Evolutionary conservation across 2,888 invertebrate genomes (phyloP), one percentile per base, ranked within the genome.

Genomic region (Tryphoninae sp.): DNA sequence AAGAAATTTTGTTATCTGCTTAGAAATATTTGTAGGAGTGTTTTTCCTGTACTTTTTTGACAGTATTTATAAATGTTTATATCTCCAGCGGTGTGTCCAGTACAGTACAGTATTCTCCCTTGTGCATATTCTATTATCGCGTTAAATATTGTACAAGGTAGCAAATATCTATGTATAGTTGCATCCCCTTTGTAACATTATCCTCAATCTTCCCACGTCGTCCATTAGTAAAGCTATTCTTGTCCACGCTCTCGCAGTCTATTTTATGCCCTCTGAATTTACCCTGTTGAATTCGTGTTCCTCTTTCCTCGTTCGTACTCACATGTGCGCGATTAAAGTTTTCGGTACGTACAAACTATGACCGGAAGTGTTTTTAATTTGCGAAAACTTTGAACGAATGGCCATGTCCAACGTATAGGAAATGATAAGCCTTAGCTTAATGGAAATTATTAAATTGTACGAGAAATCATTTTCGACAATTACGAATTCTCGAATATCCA

Each of bases 101-200:
- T 3, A 45, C 11, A 55, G 53, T 11, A 23, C 45, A 23, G 9
- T 11, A 0, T 8, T 3, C 55, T 11, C 40, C 45, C 71, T 59
- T 61, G 45, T 49, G n/a, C 19, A 64, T 16, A 33, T 61, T 76
- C 33, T 59, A 76, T 68, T 76, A 68, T 11, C 61, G 51, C 62
- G 69, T 77, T 62, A 77, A 77, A 77, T 69, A 45, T 77, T 69
- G 62, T 69, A 22, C 51, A 23, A 16, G 62, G 69, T 55, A 6
- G 33, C 42, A 33, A 8, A 13, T 9, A 40, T 53, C 61, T 22
- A 59, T 42, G 19, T 33, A 6, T 58, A 16, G 58, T n/a, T 9
- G 13, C 74, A 42, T 9, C 55, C 2, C 8, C 33, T 51, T 4
- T 19, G 7, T 19, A 23, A 26, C 51, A 40, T 45, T 23, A 62